Base-by-base conservation (phyloP, 2,113 vertebrate genomes). In the Aegypius monachus region DNA sequence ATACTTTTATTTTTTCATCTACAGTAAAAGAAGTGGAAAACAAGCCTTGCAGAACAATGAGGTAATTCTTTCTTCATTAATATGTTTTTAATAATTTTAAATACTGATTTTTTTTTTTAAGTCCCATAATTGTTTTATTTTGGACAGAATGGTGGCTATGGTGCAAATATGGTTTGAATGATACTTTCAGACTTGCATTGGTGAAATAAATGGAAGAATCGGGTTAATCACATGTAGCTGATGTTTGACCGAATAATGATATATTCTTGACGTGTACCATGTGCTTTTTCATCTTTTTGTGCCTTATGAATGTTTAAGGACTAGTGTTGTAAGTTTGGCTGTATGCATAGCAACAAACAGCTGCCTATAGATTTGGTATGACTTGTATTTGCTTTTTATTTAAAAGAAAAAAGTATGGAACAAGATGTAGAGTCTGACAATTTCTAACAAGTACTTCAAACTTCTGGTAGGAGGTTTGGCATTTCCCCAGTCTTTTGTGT, bases 21-120 rank as follows among this genome's bases (percentile, higher is more conserved):
- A 50, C 98, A 99, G 99, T 95, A 99, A 97, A 97, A 99, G 98
- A 98, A 98, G 94, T 96, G 98, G 97, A 83, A 98, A 99, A 43
- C 98, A 98, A 66, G 72, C 97, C 9, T 77, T 96, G 85, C 96
- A 98, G 96, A 98, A 92, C 96, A 97, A 97, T 93, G 99, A 99
- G 98, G 99, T 99, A 98, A 98, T 97, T 96, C 11, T 96, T 97
- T 83, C 62, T 89, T 92, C 34, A 13, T 91, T 56, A 21, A 36
- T 52, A 20, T 50, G 62, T 80, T 75, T 97, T 74, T 81, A 87
- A 52, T 42, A 48, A 23, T 65, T 74, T 62, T 23, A 38, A 84
- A 59, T 74, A 67, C 45, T 18, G 16, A 19, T 91, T 84, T 84
- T 13, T 36, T 48, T 27, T 53, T 43, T 45, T 14, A 50, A 27